Percentiles rank a stretch among this genome's conserved stretches.
Evolutionary conservation across 2,888 invertebrate genomes (phyloP).

Genomic region (Rhogogaster chlorosoma): DNA sequence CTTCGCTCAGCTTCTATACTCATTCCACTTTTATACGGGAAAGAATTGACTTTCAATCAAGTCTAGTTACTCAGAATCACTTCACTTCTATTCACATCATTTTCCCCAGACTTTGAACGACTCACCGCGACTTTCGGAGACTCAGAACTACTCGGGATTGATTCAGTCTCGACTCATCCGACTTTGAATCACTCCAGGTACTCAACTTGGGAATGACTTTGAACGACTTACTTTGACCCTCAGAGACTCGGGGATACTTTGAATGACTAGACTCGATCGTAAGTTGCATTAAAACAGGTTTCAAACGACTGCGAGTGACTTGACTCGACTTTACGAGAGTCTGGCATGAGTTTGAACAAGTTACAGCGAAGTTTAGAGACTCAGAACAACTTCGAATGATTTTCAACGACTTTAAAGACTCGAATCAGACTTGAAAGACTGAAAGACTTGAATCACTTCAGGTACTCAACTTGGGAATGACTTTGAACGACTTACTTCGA

Average conservation of each 20-base stretch:
- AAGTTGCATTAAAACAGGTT: too few relatives aligned
- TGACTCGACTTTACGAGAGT: too few relatives aligned
- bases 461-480: background rate
- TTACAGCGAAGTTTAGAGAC: background rate
- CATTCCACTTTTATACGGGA: background rate
- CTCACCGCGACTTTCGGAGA: background rate
- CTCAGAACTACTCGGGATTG: background rate
- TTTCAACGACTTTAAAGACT: too few relatives aligned
- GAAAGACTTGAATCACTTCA: background rate
- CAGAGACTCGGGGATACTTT: background rate
- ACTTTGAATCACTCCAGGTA: background rate
- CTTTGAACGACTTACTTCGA: background rate
- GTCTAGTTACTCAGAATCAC: background rate
- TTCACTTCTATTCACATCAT: background rate
- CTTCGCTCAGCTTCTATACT: background rate
- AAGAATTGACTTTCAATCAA: background rate
- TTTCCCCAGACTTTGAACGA: background rate
- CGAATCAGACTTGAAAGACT: background rate
- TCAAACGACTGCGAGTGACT: too few relatives aligned
- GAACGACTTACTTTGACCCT: background rate
- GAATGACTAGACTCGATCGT: background rate
- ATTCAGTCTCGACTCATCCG: background rate
- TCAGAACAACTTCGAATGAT: background rate
- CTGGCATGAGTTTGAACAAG: background rate
- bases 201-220: background rate